A percentile compares a stretch with the other conserved stretches of the same genome.
phyloP scores from a whole-genome alignment of 1,140 invertebrate genomes.

The Macrostomum lignano region DNA sequence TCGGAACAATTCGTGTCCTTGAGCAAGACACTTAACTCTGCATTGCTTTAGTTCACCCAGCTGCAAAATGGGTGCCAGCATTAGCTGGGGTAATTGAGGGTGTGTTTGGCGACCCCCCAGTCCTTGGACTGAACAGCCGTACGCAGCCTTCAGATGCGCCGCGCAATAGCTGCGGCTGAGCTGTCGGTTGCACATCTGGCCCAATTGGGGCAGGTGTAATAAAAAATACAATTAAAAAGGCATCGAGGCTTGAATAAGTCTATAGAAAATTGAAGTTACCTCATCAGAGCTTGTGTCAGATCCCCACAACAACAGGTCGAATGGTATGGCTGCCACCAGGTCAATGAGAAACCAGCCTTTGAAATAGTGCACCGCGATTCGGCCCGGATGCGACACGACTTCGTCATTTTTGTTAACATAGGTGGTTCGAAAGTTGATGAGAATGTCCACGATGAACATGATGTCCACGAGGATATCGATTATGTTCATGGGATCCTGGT shows the following conservation, averaged over 20 bases:
- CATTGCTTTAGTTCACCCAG: too few species aligned
- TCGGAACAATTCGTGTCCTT: not conserved
- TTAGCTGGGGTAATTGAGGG: too few species aligned
- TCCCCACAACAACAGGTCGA: conserved; percentile 94
- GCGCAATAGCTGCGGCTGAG: too few species aligned
- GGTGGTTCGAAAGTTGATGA: conserved; percentile 98
- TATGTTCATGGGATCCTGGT: too few species aligned
- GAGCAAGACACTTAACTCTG: too few species aligned
- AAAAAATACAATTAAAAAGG: too few species aligned
- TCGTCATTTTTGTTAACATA: conserved; percentile 92
- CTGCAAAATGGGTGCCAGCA: too few species aligned
- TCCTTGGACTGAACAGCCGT: too few species aligned
- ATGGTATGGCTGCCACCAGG: conserved; percentile 85
- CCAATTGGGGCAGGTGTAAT: too few species aligned
- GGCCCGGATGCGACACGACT: conserved; percentile 22
- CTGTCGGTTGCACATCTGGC: too few species aligned
- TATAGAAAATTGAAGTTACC: not conserved
- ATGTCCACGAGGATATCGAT: conserved; percentile 52
- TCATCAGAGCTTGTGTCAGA: conserved; percentile 11
- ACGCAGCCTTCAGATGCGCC: too few species aligned
- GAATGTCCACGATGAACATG: conserved; percentile 99
- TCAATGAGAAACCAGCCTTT: conserved; percentile 99
- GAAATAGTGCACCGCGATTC: conserved; percentile 68
- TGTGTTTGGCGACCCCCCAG: too few species aligned
- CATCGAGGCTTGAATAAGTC: not conserved